Evolutionary conservation across 2,888 invertebrate genomes (phyloP), one percentile per base, ranked within the genome.

Genomic region (Acanthacorydalis orientalis): DNA sequence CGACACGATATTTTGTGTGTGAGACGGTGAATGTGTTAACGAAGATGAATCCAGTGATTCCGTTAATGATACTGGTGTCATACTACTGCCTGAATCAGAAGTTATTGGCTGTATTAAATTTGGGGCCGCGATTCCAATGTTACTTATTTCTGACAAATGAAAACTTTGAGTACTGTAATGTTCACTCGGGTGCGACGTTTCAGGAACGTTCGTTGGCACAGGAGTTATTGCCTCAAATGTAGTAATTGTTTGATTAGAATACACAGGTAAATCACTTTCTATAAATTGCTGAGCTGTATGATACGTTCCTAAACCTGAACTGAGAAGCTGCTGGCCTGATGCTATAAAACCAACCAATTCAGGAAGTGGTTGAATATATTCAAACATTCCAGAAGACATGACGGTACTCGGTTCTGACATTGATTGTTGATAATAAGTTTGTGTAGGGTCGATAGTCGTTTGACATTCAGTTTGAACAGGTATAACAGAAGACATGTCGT

Each of bases 301-400:
- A 23, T 23, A 23, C 23, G 23, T 23, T 23, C 66, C 69, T 49
- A 73, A 58, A 53, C 69, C 71, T 7, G 73, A 68, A 55, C 65
- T 68, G 49, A 67, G 58, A 43, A 68, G 52, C 48, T 67, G 65
- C 53, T 67, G 64, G 7, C 65, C 64, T n/a, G 67, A 63, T 32
- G 65, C 64, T 48, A 73, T 70, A 51, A 69, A 72, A 31, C 68
- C 69, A 7, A 70, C 68, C 53, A 72, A 57, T 53, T 72, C 68
- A 1, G 70, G 68, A 45, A 69, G 60, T 1, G 68, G 69, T 50
- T 67, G 68, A 12, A 69, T 65, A 49, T 68, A 70, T 43, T 67
- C 65, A 47, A 67, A 68, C 44, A 68, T 62, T 43, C 64, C 64
- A 4, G 61, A 43, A 9, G 52, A 49, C 7, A 52, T 44, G 11